Conservation (phyloP, 2,113 vertebrate species). For the Lampris incognitus region DNA sequence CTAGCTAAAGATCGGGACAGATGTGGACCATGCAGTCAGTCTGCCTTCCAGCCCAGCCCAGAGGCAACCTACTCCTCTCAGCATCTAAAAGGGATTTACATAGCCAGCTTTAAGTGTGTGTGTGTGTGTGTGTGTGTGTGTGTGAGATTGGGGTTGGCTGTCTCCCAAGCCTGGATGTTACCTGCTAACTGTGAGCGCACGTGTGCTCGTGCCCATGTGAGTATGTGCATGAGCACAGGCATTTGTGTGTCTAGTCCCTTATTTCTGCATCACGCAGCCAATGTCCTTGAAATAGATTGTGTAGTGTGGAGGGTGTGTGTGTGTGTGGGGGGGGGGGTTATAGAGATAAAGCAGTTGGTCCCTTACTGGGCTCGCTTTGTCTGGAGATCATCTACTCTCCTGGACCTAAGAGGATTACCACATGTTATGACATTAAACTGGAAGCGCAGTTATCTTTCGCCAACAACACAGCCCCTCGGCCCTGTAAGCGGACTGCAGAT, state of each 20-base stretch:
- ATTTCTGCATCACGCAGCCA: background rate
- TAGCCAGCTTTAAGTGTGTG: slow-evolving; percentile 2
- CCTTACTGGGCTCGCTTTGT: slow-evolving; percentile 55
- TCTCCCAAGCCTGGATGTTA: background rate
- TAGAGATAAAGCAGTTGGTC: slow-evolving; percentile 22
- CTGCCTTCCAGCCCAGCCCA: background rate
- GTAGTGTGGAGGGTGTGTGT: no score
- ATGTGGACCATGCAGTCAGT: background rate
- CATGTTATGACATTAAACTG: slow-evolving; percentile 69
- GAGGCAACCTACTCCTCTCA: slow-evolving; percentile 20
- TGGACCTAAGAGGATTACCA: slow-evolving; percentile 74
- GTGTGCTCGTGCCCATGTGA: background rate
- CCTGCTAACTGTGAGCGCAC: background rate
- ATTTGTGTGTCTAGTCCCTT: background rate
- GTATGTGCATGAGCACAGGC: background rate
- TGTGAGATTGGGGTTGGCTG: slow-evolving; percentile 18
- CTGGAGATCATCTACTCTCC: slow-evolving; percentile 66
- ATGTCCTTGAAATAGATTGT: background rate
- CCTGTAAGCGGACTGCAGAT: slow-evolving; percentile 33
- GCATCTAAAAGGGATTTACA: slow-evolving; percentile 22
- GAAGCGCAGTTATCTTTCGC: slow-evolving; percentile 51
- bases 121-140: no score
- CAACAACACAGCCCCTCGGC: slow-evolving; percentile 12
- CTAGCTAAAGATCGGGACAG: background rate
- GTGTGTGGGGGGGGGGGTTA: background rate